Percentiles rank a stretch among this genome's conserved stretches.
Conservation (phyloP, 1,140 invertebrate genomes). For the Bombus terrestris region DNA sequence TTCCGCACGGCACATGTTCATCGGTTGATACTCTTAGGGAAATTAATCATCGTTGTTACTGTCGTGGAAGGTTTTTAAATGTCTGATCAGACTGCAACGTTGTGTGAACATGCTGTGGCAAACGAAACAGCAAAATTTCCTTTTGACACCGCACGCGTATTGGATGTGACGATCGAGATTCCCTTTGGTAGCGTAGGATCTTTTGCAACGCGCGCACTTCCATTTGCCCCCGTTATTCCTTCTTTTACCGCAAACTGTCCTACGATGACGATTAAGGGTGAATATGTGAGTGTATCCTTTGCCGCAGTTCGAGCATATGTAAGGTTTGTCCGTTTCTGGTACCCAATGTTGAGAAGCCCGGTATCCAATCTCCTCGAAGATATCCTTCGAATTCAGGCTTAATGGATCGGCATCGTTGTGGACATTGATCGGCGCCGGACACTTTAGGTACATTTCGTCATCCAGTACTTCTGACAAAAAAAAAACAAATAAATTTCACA, state of each 20-base stretch:
- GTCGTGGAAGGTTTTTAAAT: slow-evolving; percentile 58
- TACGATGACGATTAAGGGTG: slow-evolving; percentile 60
- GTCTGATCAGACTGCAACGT: slow-evolving; percentile 53
- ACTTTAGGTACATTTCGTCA: slow-evolving; percentile 22
- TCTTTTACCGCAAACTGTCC: slow-evolving; percentile 56
- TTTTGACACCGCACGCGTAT: slow-evolving; percentile 77
- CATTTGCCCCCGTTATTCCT: slow-evolving; percentile 50
- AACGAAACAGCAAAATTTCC: slow-evolving; percentile 77
- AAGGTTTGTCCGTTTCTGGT: slow-evolving; percentile 54
- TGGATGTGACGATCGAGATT: slow-evolving; percentile 79
- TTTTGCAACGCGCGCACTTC: slow-evolving; percentile 57
- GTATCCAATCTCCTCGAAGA: neutral
- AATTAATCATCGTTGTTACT: slow-evolving; percentile 15
- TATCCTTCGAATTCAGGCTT: neutral
- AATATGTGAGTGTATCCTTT: slow-evolving; percentile 51
- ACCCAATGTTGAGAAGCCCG: slow-evolving; percentile 5
- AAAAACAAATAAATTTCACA: slow-evolving; percentile 32
- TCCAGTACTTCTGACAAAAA: slow-evolving; percentile 35
- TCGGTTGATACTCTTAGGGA: neutral
- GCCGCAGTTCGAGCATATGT: slow-evolving; percentile 53
- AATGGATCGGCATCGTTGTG: neutral
- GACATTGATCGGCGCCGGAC: neutral
- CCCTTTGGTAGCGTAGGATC: slow-evolving; percentile 63
- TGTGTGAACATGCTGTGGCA: slow-evolving; percentile 75
- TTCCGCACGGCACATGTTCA: neutral